Conservation (phyloP, 1,140 invertebrate genomes). For the Panulirus ornatus region DNA sequence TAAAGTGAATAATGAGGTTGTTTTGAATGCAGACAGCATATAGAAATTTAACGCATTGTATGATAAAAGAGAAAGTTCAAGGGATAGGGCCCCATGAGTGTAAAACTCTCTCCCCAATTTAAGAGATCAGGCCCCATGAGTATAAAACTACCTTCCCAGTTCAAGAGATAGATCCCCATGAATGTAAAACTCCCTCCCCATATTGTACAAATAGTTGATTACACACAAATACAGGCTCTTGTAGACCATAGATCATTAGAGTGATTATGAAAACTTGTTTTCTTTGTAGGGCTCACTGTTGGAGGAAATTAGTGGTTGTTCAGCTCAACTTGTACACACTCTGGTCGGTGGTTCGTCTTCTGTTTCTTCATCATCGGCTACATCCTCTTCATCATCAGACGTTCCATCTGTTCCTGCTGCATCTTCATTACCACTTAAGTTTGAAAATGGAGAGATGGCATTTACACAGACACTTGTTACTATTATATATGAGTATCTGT, state of each 20-base stretch:
- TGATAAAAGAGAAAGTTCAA: no score
- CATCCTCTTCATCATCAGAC: not conserved
- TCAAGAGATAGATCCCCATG: not conserved
- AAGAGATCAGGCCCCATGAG: no score
- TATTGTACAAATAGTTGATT: no score
- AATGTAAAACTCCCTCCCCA: no score
- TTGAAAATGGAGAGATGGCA: conserved; percentile 43
- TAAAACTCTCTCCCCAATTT: no score
- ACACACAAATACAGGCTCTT: not conserved
- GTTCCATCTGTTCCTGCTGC: not conserved
- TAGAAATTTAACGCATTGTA: no score
- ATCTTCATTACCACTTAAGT: not conserved
- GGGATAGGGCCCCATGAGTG: no score
- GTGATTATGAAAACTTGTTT: not conserved
- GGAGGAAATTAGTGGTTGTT: conserved; percentile 60
- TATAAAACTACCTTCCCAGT: not conserved
- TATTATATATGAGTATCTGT: conserved; percentile 58
- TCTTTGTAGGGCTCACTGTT: conserved; percentile 29
- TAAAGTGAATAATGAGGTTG: no score
- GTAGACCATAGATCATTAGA: not conserved
- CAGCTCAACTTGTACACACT: conserved; percentile 45
- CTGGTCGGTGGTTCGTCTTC: conserved; percentile 38
- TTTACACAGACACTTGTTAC: conserved; percentile 60
- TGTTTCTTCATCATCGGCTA: not conserved
- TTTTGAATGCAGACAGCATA: no score